Percentiles rank a stretch among this genome's conserved stretches.
These are phyloP conservation scores for Podarcis siculus DNA, from an alignment of 2,797 vertebrate species.

Conservation along the genomic window DNA sequence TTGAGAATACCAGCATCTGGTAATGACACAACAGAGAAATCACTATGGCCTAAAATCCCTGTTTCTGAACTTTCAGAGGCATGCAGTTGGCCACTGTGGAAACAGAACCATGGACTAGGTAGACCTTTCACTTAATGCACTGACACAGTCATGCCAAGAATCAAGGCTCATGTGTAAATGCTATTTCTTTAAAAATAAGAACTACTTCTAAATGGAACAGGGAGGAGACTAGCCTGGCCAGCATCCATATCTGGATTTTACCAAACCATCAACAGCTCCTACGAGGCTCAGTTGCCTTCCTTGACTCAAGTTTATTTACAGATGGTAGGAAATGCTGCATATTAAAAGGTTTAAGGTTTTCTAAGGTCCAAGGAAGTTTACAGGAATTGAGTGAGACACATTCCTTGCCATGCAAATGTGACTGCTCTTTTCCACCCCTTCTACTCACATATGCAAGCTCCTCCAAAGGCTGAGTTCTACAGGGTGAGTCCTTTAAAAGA, in stretches of 20 bases:
- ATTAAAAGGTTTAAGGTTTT: neutral
- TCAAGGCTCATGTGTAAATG: neutral
- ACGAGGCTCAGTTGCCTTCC: neutral
- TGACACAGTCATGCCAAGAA: neutral
- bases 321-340: neutral
- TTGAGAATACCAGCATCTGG: too few species aligned
- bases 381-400: neutral
- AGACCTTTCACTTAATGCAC: neutral
- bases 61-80: neutral
- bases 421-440: neutral
- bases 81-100: neutral
- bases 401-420: neutral
- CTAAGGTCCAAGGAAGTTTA: slow-evolving; percentile 30
- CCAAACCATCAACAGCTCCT: neutral
- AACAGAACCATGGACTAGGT: neutral
- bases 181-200: neutral
- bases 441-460: slow-evolving; percentile 28
- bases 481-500: too few species aligned
- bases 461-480: too few species aligned
- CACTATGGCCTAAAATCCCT: neutral
- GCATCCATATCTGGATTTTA: neutral
- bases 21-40: neutral
- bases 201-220: neutral
- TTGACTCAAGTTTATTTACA: slow-evolving; percentile 34
- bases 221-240: neutral